Evolutionary conservation across 2,888 invertebrate species (phyloP), one percentile per base, ranked within the genome.

Genomic region (Apamea sordens): DNA sequence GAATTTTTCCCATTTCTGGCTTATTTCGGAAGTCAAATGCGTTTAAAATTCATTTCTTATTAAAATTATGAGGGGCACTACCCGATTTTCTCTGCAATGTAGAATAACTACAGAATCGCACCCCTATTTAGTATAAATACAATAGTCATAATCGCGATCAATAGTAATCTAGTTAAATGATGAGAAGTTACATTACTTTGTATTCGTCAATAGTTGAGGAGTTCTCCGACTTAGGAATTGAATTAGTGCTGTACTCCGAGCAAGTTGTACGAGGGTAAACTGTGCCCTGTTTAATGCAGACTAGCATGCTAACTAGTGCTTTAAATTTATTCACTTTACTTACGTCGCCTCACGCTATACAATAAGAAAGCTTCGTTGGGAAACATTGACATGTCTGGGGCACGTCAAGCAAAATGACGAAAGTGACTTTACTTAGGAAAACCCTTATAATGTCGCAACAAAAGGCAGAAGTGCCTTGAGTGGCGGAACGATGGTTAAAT

Each of bases 101-200:
- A 74, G 59, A 76, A 78, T 79, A 76, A 79, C 63, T 77, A 86
- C 86, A 89, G 83, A 89, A 89, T 87, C 76, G 80, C 73, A 70
- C 72, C 44, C 72, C 41, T 84, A 77, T 64, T 63, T 80, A 77
- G 65, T 80, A 28, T 77, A 65, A 74, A 80, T 76, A 72, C 77
- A 73, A 69, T 85, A 88, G 79, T 73, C 32, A 32, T 32, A 32
- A 32, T 32, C 32, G 79, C 73, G 76, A 56, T 84, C 32, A 32
- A 79, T 76, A 75, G 41, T 21, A 59, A 32, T 36, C 28, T 77
- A 83, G 32, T 76, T 65, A 69, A 77, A 56, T 73, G 11, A 72
- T 59, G 63, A 63, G 15, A 83, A 21, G 44, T 76, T 50, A 75
- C 76, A 73, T 69, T 83, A 78, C 13, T 76, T 84, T 86, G 77